Base-by-base conservation (phyloP, 2,797 vertebrate genomes). In the Glyptemys insculpta region DNA sequence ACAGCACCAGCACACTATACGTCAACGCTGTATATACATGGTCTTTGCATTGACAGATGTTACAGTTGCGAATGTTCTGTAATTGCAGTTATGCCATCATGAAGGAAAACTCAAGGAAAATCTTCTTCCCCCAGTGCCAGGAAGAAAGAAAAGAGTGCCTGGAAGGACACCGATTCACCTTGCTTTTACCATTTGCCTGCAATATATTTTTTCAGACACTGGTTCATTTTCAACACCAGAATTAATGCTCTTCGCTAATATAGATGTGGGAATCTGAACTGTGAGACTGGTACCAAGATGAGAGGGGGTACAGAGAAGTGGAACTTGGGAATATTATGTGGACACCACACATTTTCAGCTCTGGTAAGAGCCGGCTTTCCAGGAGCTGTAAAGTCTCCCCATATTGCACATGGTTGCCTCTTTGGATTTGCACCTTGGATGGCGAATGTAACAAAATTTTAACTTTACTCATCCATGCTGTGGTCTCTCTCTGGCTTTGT, bases 121-220 rank as follows among this genome's bases (percentile, higher is more conserved):
- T 34, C 52, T 76, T 9, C 2, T 95, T 90, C 18, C 86, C 85
- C 54, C 86, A 53, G 5, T 81, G 27, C 62, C n/a, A 92, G 50
- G 12, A 87, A 83, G 62, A 76, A 85, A 85, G 53, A 34, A 79
- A 91, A 82, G 37, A 89, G 81, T 74, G 52, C 62, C 54, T 53
- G 83, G 3, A 86, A 74, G 86, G 79, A 79, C 56, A 37, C 37
- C 79, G 18, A 89, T 15, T 72, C 85, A 21, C 37, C 18, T 27
- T 11, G 50, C 84, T 23, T 53, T 54, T 59, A 29, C 2, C 1
- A 56, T 81, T 86, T 90, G 85, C n/a, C 31, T 83, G 15, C 81
- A 89, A 89, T 56, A 4, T 59, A 89, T 91, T 93, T 54, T 95
- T 93, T 85, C 62, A 95, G 81, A n/a, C 50, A 57, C 8, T 25